These are phyloP conservation scores for Venturia canescens DNA, from an alignment of 1,140 invertebrate species.

Conservation along the genomic window DNA sequence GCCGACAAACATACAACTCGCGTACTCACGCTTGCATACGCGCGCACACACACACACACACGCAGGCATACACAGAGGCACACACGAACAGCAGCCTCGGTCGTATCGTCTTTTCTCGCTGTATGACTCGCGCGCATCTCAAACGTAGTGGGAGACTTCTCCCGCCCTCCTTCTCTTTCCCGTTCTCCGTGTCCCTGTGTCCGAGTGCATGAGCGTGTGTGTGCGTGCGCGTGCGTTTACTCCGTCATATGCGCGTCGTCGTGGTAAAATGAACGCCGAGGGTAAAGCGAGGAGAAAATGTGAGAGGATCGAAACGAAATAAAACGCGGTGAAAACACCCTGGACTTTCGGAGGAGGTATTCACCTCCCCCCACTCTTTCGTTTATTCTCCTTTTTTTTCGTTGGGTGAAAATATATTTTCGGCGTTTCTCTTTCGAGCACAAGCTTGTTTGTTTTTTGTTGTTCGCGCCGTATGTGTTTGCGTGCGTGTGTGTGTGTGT, in stretches of 20 bases:
- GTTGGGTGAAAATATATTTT: constrained; percentile 3
- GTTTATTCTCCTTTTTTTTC: not conserved
- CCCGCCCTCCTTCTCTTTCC: not conserved
- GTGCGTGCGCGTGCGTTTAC: no score
- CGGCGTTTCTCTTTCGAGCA: not conserved
- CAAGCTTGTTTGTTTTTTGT: not conserved
- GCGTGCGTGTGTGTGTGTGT: no score
- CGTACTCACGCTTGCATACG: not conserved
- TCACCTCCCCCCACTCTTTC: not conserved
- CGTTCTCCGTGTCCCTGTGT: not conserved
- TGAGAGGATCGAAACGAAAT: constrained; percentile 3
- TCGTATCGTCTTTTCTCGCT: constrained; percentile 13
- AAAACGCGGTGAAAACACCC: constrained; percentile 1
- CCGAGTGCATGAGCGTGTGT: no score
- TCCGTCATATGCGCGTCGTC: constrained; percentile 19
- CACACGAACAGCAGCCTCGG: not conserved
- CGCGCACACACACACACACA: not conserved
- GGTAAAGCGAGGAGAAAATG: constrained; percentile 18
- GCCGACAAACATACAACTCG: not conserved
- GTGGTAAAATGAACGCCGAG: constrained; percentile 13
- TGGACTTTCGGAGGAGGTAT: not conserved
- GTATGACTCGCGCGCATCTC: constrained; percentile 15
- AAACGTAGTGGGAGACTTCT: constrained; percentile 1
- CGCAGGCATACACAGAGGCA: no score
- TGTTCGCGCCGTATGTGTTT: not conserved